These are phyloP conservation scores for Muntiacus muntjak DNA, from an alignment of 2,113 vertebrate genomes.

Conservation along the genomic window DNA sequence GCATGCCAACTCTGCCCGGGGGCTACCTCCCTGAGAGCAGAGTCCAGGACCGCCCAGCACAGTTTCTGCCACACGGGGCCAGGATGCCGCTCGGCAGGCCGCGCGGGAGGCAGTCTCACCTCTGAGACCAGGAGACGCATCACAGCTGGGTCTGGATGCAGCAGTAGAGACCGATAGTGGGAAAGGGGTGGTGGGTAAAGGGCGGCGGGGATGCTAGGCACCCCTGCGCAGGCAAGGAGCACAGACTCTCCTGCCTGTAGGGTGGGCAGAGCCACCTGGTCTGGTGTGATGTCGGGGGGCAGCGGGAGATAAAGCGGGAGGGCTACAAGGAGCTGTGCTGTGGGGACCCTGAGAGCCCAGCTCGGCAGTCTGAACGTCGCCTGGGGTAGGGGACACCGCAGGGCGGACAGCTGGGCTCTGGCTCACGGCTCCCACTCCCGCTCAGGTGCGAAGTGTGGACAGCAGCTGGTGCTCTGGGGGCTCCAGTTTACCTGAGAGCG, in stretches of 20 bases:
- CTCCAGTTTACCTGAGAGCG: neutral
- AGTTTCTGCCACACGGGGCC: neutral
- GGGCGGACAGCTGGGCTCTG: neutral
- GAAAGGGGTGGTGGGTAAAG: neutral
- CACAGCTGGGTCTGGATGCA: neutral
- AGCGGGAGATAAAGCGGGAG: neutral
- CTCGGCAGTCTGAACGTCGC: accelerated
- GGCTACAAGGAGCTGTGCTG: accelerated
- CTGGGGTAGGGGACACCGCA: neutral
- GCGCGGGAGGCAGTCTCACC: accelerated
- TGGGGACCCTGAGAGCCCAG: neutral
- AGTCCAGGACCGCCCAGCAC: neutral
- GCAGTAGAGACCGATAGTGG: neutral
- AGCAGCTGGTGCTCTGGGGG: accelerated
- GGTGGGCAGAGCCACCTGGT: neutral
- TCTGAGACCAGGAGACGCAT: neutral
- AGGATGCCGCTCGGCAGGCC: neutral
- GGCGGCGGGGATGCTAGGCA: accelerated
- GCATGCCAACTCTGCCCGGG: neutral
- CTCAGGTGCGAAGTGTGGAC: neutral
- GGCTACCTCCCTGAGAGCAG: neutral
- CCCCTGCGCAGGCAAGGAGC: no score
- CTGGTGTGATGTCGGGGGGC: accelerated
- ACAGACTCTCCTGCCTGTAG: neutral
- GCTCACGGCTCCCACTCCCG: no score